A percentile compares a stretch with the other conserved stretches of the same genome.
These are phyloP conservation scores for Geopemphigus sp. DNA, from an alignment of 1,140 invertebrate species.

Conservation along the genomic window DNA sequence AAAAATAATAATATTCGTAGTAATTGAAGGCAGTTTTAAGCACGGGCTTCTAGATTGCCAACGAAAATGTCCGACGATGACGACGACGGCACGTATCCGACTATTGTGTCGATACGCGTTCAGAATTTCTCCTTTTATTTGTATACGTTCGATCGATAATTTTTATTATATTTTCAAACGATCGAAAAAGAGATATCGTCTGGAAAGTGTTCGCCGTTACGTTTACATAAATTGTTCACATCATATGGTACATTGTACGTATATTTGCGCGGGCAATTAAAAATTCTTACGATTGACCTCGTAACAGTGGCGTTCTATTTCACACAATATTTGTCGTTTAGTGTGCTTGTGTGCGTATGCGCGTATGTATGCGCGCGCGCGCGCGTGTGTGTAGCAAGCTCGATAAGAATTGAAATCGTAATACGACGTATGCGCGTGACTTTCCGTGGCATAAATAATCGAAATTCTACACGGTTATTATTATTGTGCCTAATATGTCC, in stretches of 20 bases:
- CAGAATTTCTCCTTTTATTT: not conserved
- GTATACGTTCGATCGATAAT: not conserved
- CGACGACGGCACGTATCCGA: too few species aligned
- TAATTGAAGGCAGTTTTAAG: not conserved
- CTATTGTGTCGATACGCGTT: not conserved
- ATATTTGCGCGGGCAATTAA: not conserved
- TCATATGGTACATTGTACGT: not conserved
- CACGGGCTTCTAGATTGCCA: not conserved
- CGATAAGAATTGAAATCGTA: not conserved
- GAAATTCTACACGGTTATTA: not conserved
- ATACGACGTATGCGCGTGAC: not conserved
- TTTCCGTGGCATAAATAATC: slow-evolving; percentile 1
- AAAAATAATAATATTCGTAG: not conserved
- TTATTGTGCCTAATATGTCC: not conserved
- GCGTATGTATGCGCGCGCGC: not conserved
- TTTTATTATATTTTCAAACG: not conserved
- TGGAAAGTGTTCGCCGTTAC: not conserved
- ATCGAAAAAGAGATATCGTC: not conserved
- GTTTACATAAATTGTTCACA: not conserved
- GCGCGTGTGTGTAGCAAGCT: too few species aligned
- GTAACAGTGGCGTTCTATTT: slow-evolving; percentile 10
- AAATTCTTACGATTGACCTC: slow-evolving; percentile 34
- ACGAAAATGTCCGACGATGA: not conserved
- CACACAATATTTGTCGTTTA: slow-evolving; percentile 1
- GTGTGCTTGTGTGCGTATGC: not conserved